Conservation (phyloP, 2,797 vertebrate species). For the Eulemur albifrons region DNA sequence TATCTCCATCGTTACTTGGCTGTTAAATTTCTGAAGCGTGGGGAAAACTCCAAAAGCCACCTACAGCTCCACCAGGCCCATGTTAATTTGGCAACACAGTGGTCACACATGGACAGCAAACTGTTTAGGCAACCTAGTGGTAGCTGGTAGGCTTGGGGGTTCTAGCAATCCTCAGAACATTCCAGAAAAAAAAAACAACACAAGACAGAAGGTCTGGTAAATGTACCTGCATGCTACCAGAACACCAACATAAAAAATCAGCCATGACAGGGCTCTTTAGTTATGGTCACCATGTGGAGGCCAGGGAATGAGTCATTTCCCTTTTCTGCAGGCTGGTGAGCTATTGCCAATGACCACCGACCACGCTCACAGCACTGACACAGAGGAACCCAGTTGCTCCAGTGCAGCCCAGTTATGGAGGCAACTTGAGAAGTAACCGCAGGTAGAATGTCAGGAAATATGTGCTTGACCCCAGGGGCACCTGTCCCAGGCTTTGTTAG, state of each 20-base stretch:
- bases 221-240: background rate
- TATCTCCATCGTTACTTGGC: slow-evolving; percentile 23
- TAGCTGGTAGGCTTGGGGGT: background rate
- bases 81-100: background rate
- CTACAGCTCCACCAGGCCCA: background rate
- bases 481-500: background rate
- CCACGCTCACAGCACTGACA: accelerated
- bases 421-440: background rate
- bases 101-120: slow-evolving; percentile 46
- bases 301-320: background rate
- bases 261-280: accelerated
- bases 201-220: slow-evolving; percentile 33
- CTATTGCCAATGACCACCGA: background rate
- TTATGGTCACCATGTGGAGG: background rate
- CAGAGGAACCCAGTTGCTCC: background rate
- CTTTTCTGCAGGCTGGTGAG: background rate
- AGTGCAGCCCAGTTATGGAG: too few species aligned
- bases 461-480: background rate
- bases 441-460: background rate
- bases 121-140: background rate
- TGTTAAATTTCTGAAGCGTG: slow-evolving; percentile 10
- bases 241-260: background rate
- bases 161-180: slow-evolving; percentile 39
- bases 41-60: background rate
- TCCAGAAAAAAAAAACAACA: slow-evolving; percentile 10